These are phyloP conservation scores for Tonatia bakeri DNA, from an alignment of 2,113 vertebrate species.

Conservation along the genomic window DNA sequence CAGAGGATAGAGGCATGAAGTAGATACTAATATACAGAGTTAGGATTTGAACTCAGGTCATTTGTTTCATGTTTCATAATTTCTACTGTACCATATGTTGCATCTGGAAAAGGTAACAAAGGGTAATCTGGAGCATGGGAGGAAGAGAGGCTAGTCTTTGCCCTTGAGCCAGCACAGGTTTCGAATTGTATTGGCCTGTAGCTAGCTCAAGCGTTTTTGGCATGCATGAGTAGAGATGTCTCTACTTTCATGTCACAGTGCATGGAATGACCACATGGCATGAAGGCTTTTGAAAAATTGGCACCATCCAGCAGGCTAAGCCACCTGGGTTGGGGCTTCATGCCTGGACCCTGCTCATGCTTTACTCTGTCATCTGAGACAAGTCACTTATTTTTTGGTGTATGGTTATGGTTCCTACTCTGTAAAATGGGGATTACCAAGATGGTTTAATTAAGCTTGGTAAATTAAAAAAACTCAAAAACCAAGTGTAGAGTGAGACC, in stretches of 20 bases:
- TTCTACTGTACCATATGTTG: neutral
- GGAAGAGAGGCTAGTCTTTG: neutral
- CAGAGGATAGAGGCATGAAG: neutral
- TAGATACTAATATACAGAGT: neutral
- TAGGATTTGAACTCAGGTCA: neutral
- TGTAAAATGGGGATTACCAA: neutral
- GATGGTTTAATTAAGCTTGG: neutral
- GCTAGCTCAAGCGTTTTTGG: neutral
- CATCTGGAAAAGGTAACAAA: neutral
- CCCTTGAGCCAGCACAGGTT: neutral
- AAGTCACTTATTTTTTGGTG: neutral
- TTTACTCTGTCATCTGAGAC: neutral
- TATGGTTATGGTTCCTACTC: neutral
- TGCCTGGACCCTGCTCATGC: neutral
- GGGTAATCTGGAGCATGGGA: neutral
- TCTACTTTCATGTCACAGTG: neutral
- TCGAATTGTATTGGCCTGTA: neutral
- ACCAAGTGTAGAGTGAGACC: neutral
- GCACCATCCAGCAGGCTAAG: neutral
- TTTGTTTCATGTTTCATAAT: constrained; percentile 3
- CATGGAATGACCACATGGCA: neutral
- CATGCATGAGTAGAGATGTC: neutral
- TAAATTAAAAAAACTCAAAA: constrained; percentile 9
- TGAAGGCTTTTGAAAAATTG: neutral
- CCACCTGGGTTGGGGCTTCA: neutral